Evolutionary conservation across 64 coral and sea anemone species (phyloP), one percentile per base, ranked within the genome.

Genomic region (Montipora capricornis): DNA sequence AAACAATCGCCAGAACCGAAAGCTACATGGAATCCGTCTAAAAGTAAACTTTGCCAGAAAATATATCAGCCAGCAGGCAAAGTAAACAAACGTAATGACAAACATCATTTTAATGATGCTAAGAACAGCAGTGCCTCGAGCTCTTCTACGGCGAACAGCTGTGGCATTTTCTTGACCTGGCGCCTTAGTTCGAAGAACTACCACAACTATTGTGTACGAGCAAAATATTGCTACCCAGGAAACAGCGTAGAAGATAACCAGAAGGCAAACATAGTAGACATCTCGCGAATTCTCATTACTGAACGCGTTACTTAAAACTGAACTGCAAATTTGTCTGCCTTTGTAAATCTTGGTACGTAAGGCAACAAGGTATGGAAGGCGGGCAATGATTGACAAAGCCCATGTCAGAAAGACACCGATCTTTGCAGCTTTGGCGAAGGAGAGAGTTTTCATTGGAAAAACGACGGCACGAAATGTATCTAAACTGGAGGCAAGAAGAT

Each of bases 1-100:
- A 55, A 55, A 55, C 9, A 9, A 9, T 26, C 26, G 26, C 26
- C 26, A 26, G 26, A 26, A 26, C 26, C 26, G 26, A 26, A 26
- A 26, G 26, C 52, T 55, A 55, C 52, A 55, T 6, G 52, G 52
- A 55, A 55, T 55, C 52, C 52, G 52, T 6, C 52, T 55, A 55
- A 55, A 55, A 55, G 52, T 55, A 9, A 55, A 9, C 52, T 55
- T 55, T 55, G 52, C 52, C 9, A 55, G 52, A 55, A 94, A 94
- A 37, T 94, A 94, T 19, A 76, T 74, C 20, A 87, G 75, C 92
- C 92, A 94, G 44, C 92, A 94, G 26, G 73, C 49, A 8, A 94
- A 26, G 48, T 89, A 94, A 49, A 75, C 66, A 26, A 89, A 24
- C 0, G 92, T 80, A 48, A 89, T 53, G 47, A 64, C 26, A 4